phyloP scores from a whole-genome alignment of 2,888 invertebrate genomes.

The Thalpophila matura region DNA sequence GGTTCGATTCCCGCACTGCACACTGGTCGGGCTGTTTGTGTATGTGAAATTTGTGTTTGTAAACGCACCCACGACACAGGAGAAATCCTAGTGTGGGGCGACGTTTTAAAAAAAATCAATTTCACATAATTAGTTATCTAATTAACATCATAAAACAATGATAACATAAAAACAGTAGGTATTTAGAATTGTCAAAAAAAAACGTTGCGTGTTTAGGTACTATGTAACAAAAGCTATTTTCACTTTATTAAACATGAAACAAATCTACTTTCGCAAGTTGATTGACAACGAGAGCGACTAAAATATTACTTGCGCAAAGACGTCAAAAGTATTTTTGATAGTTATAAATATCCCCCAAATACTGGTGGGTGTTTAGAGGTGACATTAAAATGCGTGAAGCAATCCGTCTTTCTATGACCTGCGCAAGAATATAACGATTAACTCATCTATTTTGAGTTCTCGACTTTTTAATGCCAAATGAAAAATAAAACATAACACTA shows the following conservation, averaged over 20 bases:
- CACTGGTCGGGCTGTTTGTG: too few species aligned
- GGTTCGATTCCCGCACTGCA: too few species aligned
- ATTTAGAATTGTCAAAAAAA: too few species aligned
- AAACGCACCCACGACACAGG: too few species aligned
- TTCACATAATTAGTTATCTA: too few species aligned
- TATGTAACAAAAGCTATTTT: background rate
- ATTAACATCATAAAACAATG: too few species aligned
- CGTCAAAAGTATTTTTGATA: background rate
- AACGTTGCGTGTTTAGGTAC: too few species aligned
- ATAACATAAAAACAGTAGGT: too few species aligned
- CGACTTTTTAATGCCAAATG: too few species aligned
- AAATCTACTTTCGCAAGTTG: conserved; percentile 11
- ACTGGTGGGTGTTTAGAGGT: conserved; percentile 9
- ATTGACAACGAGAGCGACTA: conserved; percentile 15
- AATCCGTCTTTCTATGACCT: conserved; percentile 20
- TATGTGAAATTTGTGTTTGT: too few species aligned
- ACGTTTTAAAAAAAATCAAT: too few species aligned
- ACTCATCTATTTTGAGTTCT: background rate
- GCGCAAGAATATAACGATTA: conserved; percentile 16
- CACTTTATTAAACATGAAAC: background rate
- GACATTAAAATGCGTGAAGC: background rate
- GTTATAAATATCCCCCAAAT: conserved; percentile 20
- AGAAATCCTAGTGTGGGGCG: too few species aligned
- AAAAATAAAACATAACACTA: background rate
- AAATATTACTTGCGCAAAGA: conserved; percentile 1